Conservation (phyloP, 1,140 invertebrate species). For the Scaptomyza hsui region DNA sequence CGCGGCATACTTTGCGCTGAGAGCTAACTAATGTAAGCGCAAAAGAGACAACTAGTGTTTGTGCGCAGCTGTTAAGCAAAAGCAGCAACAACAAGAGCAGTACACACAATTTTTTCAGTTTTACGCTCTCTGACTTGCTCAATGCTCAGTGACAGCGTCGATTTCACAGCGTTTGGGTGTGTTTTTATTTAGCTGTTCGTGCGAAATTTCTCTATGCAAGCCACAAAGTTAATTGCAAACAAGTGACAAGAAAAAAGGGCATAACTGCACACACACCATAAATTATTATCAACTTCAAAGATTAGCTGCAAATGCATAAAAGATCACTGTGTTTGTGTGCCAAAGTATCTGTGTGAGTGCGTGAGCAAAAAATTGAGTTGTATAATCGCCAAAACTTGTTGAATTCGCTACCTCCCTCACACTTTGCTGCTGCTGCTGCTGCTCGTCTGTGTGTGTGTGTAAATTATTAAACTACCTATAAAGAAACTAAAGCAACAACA, state of each 20-base stretch:
- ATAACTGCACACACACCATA: slow-evolving; percentile 23
- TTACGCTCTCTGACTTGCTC: slow-evolving; percentile 44
- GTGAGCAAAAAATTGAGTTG: slow-evolving; percentile 63
- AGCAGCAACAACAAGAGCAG: slow-evolving; percentile 38
- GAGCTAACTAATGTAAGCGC: background rate
- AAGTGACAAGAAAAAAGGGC: slow-evolving; percentile 29
- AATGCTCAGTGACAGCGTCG: slow-evolving; percentile 53
- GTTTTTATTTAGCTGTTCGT: slow-evolving; percentile 47
- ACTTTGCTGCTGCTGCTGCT: slow-evolving; percentile 5
- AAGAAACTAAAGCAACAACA: slow-evolving; percentile 39
- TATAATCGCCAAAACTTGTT: slow-evolving; percentile 73
- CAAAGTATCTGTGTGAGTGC: slow-evolving; percentile 39
- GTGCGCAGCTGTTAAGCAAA: slow-evolving; percentile 22
- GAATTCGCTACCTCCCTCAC: slow-evolving; percentile 40
- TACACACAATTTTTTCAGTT: slow-evolving; percentile 42
- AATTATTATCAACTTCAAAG: slow-evolving; percentile 27
- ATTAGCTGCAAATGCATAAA: slow-evolving; percentile 27
- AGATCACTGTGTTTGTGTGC: slow-evolving; percentile 7
- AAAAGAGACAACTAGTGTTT: slow-evolving; percentile 27
- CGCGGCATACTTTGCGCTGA: slow-evolving; percentile 48
- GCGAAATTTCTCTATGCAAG: slow-evolving; percentile 33
- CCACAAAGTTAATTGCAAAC: slow-evolving; percentile 31
- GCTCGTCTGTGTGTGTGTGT: slow-evolving; percentile 19
- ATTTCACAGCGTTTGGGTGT: slow-evolving; percentile 81
- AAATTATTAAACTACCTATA: slow-evolving; percentile 52